Evolutionary conservation across 2,797 vertebrate genomes (phyloP).

Genomic region (Dendrocincla fuliginosa): DNA sequence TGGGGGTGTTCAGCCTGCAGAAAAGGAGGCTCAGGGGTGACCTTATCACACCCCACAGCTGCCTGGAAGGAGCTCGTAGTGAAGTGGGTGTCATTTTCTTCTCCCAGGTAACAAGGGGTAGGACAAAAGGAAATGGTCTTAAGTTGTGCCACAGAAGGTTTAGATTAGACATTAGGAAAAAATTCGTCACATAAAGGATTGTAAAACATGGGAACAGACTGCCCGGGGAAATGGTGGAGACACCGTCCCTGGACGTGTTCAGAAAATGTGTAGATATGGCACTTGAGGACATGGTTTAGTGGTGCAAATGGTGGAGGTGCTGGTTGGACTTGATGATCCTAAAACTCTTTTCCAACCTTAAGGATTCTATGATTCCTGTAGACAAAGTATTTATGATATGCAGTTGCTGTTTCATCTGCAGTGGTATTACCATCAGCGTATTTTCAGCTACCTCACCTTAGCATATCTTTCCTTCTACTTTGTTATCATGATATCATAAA

Average conservation of each 20-base stretch:
- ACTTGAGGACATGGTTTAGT: background rate
- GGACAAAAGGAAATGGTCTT: background rate
- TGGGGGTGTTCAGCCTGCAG: background rate
- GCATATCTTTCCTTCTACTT: background rate
- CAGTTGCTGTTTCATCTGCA: background rate
- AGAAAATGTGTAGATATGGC: background rate
- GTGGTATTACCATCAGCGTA: background rate
- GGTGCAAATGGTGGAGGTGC: background rate
- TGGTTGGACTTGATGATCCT: background rate
- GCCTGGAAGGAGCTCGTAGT: no score
- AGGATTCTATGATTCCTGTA: background rate
- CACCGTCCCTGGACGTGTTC: background rate
- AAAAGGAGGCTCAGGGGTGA: background rate
- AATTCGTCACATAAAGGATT: background rate
- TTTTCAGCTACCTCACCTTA: background rate
- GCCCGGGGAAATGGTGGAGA: background rate
- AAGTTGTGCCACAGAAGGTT: background rate
- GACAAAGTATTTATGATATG: background rate
- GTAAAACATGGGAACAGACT: background rate
- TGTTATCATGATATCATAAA: background rate
- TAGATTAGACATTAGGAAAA: background rate
- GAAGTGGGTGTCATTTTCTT: accelerated
- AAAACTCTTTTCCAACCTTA: background rate
- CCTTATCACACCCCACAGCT: accelerated
- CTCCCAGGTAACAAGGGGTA: accelerated